Conservation (phyloP, 2,113 vertebrate genomes). For the Egretta garzetta region DNA sequence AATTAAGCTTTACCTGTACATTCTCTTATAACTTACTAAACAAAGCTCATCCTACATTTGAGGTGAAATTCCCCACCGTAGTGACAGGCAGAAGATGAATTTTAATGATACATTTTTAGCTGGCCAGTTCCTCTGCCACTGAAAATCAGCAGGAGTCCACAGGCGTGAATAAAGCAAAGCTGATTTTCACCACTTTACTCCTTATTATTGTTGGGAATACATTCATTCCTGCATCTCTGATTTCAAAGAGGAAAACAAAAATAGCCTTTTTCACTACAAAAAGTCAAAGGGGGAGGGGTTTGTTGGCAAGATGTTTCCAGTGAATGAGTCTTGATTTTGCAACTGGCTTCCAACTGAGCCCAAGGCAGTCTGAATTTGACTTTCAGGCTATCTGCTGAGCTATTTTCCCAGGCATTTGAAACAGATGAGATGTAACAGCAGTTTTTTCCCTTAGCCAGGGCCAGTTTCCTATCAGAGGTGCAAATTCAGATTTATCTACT, state of each 20-base stretch:
- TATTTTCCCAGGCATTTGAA: slow-evolving; percentile 50
- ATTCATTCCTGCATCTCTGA: neutral
- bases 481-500: slow-evolving; percentile 65
- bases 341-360: slow-evolving; percentile 12
- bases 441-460: slow-evolving; percentile 2
- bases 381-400: slow-evolving; percentile 35
- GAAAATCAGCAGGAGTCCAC: neutral
- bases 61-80: neutral
- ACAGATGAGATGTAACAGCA: slow-evolving; percentile 19
- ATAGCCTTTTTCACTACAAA: neutral
- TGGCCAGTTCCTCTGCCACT: neutral
- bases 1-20: neutral
- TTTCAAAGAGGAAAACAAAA: slow-evolving; percentile 21
- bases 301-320: slow-evolving; percentile 1
- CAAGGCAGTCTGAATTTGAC: neutral
- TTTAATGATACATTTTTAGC: slow-evolving; percentile 1
- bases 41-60: neutral
- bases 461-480: slow-evolving; percentile 61
- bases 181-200: neutral
- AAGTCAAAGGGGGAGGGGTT: neutral
- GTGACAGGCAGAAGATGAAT: neutral
- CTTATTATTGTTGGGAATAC: neutral
- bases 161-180: neutral
- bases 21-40: neutral
- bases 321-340: slow-evolving; percentile 42